phyloP scores from a whole-genome alignment of 2,113 vertebrate species.

The Stomatorhinus ivindoensis region DNA sequence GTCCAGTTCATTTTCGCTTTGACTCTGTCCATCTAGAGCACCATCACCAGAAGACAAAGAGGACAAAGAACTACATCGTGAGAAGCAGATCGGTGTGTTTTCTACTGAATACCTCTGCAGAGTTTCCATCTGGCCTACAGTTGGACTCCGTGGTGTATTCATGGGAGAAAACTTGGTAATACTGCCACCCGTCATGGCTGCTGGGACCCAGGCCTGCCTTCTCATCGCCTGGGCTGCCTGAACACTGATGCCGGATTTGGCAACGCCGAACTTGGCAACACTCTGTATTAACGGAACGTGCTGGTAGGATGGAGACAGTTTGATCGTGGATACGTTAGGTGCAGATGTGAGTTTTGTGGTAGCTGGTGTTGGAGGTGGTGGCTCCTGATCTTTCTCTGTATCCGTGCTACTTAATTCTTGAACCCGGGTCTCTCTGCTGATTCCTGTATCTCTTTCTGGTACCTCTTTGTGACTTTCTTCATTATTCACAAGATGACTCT shows the following conservation, averaged over 20 bases:
- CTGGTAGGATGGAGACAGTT: conserved; percentile 86
- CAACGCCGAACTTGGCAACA: conserved; percentile 51
- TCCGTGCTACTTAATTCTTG: conserved; percentile 44
- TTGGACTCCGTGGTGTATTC: conserved; percentile 49
- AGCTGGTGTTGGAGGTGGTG: conserved; percentile 49
- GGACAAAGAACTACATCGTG: conserved; percentile 87
- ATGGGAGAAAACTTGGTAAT: conserved; percentile 71
- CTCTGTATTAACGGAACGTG: conserved; percentile 75
- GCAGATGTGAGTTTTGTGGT: conserved; percentile 60
- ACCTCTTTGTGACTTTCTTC: conserved; percentile 52
- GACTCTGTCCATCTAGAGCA: conserved; percentile 64
- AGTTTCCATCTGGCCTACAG: conserved; percentile 61
- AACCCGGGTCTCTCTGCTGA: conserved; percentile 45
- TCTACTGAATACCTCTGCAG: conserved; percentile 81
- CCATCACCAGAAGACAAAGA: conserved; percentile 86
- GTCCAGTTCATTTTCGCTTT: conserved; percentile 72
- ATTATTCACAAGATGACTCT: conserved; percentile 11
- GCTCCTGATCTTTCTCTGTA: conserved; percentile 57
- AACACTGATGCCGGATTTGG: conserved; percentile 54
- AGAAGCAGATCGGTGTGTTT: conserved; percentile 85
- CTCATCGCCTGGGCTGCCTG: conserved; percentile 62
- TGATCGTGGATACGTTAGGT: conserved; percentile 76
- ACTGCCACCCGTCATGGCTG: conserved; percentile 47
- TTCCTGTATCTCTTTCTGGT: conserved; percentile 57
- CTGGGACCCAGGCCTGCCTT: conserved; percentile 74